A percentile compares a stretch with the other conserved stretches of the same genome.
phyloP scores from a whole-genome alignment of 2,797 vertebrate genomes.

The Cossypha polioptera region DNA sequence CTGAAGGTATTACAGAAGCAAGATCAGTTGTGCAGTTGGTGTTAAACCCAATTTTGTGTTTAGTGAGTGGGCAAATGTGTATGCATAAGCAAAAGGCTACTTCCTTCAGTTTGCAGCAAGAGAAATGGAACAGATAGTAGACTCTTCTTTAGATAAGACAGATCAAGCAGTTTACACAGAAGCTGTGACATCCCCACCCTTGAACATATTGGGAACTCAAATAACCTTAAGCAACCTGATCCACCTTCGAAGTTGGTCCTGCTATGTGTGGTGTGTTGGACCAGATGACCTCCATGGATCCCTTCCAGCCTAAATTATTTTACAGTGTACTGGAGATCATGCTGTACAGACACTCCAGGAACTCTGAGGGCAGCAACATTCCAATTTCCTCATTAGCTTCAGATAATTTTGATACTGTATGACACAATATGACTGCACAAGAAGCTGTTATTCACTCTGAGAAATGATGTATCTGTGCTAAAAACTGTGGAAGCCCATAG shows the following conservation, averaged over 20 bases:
- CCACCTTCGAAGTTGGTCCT: background rate
- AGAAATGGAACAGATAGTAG: background rate
- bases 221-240: conserved; percentile 21
- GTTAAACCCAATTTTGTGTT: background rate
- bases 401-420: background rate
- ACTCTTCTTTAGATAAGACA: background rate
- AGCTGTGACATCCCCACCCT: background rate
- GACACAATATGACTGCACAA: background rate
- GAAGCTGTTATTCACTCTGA: background rate
- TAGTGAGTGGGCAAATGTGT: background rate
- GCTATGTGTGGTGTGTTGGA: background rate
- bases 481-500: background rate
- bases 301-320: conserved; percentile 12
- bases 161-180: background rate
- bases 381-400: background rate
- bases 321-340: background rate
- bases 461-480: background rate
- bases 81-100: background rate
- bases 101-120: background rate
- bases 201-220: background rate
- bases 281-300: conserved; percentile 27
- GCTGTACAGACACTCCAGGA: background rate
- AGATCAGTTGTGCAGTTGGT: background rate
- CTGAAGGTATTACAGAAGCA: background rate
- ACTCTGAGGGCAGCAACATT: background rate